Conservation (phyloP, 2,113 vertebrate species). For the Sitta europaea region DNA sequence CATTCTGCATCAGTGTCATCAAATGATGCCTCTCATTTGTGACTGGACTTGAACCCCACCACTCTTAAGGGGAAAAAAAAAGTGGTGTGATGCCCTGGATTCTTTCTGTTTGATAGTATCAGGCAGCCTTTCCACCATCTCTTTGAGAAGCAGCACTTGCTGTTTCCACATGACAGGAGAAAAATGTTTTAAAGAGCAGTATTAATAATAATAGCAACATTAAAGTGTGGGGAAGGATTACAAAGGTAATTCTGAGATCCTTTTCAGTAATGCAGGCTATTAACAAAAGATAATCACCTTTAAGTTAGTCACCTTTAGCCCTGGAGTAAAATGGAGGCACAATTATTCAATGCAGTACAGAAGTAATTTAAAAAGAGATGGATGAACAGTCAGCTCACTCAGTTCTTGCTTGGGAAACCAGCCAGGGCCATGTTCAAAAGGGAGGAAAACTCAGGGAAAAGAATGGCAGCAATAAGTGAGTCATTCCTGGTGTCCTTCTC, state of each 20-base stretch:
- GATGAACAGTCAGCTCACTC: neutral
- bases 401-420: slow-evolving; percentile 6
- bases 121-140: neutral
- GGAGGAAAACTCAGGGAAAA: neutral
- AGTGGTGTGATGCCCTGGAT: accelerated
- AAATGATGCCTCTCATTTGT: neutral
- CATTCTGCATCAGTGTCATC: neutral
- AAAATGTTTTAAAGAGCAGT: slow-evolving; percentile 41
- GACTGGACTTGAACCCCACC: neutral
- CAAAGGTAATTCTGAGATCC: slow-evolving; percentile 36
- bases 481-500: neutral
- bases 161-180: neutral
- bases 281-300: slow-evolving; percentile 67
- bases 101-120: neutral
- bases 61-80: neutral
- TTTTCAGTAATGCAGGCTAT: slow-evolving; percentile 39
- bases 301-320: slow-evolving; percentile 58
- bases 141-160: neutral
- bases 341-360: slow-evolving; percentile 16
- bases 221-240: slow-evolving; percentile 55
- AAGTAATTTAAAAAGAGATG: slow-evolving; percentile 47
- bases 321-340: slow-evolving; percentile 24
- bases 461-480: neutral
- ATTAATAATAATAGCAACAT: slow-evolving; percentile 69
- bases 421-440: neutral